Evolutionary conservation across 2,113 vertebrate species (phyloP).

Genomic region (Trematomus loennbergii): DNA sequence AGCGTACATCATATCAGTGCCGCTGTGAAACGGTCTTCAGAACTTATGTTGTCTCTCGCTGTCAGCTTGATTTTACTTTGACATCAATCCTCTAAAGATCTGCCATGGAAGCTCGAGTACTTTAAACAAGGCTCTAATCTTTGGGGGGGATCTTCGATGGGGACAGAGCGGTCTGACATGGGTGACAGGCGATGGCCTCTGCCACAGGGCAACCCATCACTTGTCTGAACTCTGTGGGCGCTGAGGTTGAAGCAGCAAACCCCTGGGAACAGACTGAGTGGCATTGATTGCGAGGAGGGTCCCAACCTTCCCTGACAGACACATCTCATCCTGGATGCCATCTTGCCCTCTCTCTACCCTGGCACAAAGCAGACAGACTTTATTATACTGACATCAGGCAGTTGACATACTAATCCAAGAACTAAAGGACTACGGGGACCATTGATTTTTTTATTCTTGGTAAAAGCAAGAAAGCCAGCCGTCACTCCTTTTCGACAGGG

Average conservation of each 20-base stretch:
- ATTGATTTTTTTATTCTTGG: conserved; percentile 78
- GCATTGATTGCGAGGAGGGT: conserved; percentile 76
- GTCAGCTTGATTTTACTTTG: conserved; percentile 41
- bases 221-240: conserved; percentile 67
- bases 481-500: conserved; percentile 60
- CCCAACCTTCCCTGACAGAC: conserved; percentile 78
- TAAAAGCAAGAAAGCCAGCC: conserved; percentile 63
- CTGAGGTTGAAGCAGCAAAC: conserved; percentile 64
- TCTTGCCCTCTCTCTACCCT: conserved; percentile 45
- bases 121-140: conserved; percentile 45
- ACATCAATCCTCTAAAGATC: conserved; percentile 50
- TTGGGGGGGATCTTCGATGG: conserved; percentile 52
- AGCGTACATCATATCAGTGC: neutral
- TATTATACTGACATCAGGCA: conserved; percentile 72
- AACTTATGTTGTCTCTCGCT: conserved; percentile 32
- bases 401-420: conserved; percentile 80
- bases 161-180: conserved; percentile 48
- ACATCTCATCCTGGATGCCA: conserved; percentile 67
- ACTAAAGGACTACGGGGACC: conserved; percentile 70
- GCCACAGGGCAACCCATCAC: conserved; percentile 68
- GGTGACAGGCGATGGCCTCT: conserved; percentile 64
- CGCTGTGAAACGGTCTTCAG: conserved; percentile 1
- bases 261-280: conserved; percentile 71
- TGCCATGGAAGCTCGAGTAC: conserved; percentile 30
- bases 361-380: conserved; percentile 50